These are phyloP conservation scores for Zele albiditarsus DNA, from an alignment of 2,888 invertebrate genomes.

Conservation along the genomic window DNA sequence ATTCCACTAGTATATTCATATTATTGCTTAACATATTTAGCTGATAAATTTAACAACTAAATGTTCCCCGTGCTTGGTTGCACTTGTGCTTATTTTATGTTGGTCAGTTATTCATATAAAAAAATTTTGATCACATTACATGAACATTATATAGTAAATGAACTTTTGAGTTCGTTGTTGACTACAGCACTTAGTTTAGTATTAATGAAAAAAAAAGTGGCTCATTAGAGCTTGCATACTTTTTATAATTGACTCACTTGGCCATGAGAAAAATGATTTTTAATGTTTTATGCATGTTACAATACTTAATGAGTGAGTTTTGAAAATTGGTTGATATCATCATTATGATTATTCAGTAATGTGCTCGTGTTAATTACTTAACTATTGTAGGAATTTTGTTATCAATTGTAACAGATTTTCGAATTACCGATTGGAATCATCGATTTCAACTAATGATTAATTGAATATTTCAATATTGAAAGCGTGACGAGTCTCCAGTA, in stretches of 20 bases:
- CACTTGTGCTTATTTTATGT: slow-evolving; percentile 12
- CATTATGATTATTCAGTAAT: background rate
- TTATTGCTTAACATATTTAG: slow-evolving; percentile 21
- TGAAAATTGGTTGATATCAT: background rate
- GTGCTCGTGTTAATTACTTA: background rate
- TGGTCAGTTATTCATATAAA: background rate
- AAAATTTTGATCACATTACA: background rate
- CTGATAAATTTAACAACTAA: background rate
- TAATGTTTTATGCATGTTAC: slow-evolving; percentile 19
- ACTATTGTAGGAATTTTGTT: background rate
- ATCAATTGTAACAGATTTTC: background rate
- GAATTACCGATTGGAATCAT: background rate
- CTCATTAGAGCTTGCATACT: slow-evolving; percentile 18
- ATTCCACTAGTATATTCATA: slow-evolving; percentile 18
- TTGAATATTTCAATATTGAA: background rate
- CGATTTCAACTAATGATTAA: background rate
- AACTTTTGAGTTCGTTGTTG: background rate
- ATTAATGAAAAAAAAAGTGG: background rate
- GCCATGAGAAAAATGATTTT: background rate
- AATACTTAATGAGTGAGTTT: background rate
- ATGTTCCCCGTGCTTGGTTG: slow-evolving; percentile 4
- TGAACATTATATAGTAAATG: background rate
- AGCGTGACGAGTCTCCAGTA: background rate
- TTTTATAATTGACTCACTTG: background rate
- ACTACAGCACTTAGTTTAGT: slow-evolving; percentile 7